Conservation (phyloP, 2,797 vertebrate genomes). For the Pseudochromis fuscus region DNA sequence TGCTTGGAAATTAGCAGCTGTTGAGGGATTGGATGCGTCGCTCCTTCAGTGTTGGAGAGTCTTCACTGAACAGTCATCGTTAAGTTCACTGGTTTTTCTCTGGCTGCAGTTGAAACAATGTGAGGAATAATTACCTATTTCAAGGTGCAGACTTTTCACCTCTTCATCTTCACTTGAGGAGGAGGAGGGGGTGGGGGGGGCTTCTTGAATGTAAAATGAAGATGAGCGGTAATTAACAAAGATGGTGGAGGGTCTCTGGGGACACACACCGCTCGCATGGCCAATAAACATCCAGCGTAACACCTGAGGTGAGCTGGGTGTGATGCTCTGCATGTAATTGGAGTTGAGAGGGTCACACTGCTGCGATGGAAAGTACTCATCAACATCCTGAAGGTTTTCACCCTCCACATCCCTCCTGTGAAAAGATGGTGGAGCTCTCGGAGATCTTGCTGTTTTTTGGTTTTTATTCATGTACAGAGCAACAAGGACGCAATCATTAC, state of each 20-base stretch:
- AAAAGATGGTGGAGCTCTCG: constrained; percentile 6
- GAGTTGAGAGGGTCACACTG: constrained; percentile 62
- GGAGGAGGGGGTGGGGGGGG: constrained; percentile 41
- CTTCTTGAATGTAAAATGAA: constrained; percentile 51
- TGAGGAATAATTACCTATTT: constrained; percentile 51
- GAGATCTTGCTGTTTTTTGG: not conserved
- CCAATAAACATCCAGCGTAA: constrained; percentile 39
- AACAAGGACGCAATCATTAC: too few species aligned
- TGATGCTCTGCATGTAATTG: constrained; percentile 62
- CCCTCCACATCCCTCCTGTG: constrained; percentile 2
- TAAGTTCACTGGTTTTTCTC: not conserved
- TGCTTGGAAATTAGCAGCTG: too few species aligned
- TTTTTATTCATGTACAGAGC: not conserved
- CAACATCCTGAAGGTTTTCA: constrained; percentile 44
- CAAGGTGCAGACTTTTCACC: constrained; percentile 29
- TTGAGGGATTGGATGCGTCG: too few species aligned
- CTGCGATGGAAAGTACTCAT: constrained; percentile 40
- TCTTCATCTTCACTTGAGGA: constrained; percentile 49
- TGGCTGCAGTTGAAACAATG: constrained; percentile 32
- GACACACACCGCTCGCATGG: constrained; percentile 53
- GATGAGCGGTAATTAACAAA: constrained; percentile 74
- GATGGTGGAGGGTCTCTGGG: constrained; percentile 50
- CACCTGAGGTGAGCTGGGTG: constrained; percentile 38
- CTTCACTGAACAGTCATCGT: not conserved
- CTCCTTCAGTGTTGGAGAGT: too few species aligned